Percentiles rank a stretch among this genome's conserved stretches.
Evolutionary conservation across 2,888 invertebrate genomes (phyloP).

Genomic region (Lacanobia oleracea): DNA sequence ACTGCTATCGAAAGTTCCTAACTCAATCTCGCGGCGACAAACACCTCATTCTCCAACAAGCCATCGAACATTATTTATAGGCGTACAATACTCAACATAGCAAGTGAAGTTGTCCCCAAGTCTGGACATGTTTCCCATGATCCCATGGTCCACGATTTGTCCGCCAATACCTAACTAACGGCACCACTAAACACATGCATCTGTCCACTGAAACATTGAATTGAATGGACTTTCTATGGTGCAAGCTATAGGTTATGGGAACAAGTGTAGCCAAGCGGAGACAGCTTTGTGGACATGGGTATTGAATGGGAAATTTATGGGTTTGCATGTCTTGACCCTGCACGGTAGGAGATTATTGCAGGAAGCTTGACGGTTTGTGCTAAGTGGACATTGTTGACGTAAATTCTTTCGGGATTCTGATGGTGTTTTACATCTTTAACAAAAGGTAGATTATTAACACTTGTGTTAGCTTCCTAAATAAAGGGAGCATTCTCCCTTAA

Average conservation of each 20-base stretch:
- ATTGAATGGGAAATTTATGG: conserved; percentile 67
- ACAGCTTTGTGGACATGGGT: conserved; percentile 66
- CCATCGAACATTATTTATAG: conserved; percentile 53
- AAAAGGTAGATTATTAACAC: too few species aligned
- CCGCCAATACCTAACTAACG: conserved; percentile 64
- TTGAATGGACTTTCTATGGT: conserved; percentile 68
- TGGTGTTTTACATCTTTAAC: too few species aligned
- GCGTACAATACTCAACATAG: conserved; percentile 37
- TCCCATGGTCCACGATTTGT: conserved; percentile 66
- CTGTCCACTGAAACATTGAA: conserved; percentile 62
- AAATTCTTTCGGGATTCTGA: too few species aligned
- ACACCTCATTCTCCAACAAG: conserved; percentile 41
- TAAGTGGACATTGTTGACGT: too few species aligned
- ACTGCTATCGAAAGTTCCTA: conserved; percentile 46
- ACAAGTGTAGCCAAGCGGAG: conserved; percentile 65
- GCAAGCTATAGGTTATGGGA: conserved; percentile 68
- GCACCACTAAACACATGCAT: conserved; percentile 65
- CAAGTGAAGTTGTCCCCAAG: conserved; percentile 62
- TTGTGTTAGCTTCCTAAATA: too few species aligned
- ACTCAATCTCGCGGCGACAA: conserved; percentile 42
- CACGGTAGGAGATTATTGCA: conserved; percentile 44
- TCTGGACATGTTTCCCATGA: conserved; percentile 53
- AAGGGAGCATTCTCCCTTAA: too few species aligned
- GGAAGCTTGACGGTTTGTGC: conserved; percentile 37
- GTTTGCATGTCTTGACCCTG: conserved; percentile 61